Evolutionary conservation across 2,888 invertebrate species (phyloP), one percentile per base, ranked within the genome.

Genomic region (Galeopsomyia nigrocyanea): DNA sequence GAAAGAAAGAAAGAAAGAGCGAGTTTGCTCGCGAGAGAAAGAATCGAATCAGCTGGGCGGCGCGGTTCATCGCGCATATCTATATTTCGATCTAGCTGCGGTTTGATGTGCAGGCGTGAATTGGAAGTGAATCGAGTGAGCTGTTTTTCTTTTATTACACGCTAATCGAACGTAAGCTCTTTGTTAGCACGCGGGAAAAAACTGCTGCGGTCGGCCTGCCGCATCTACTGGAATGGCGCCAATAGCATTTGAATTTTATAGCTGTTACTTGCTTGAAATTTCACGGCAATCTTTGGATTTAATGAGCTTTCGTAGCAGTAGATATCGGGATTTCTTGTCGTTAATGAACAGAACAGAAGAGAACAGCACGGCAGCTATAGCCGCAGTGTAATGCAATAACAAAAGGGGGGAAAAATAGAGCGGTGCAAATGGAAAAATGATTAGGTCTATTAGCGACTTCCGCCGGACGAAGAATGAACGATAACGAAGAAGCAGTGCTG

Each of bases 31-130:
- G 26, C 76, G 74, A 71, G 67, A 69, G 71, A 73, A 73, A 68
- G 66, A 74, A 73, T 65, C 74, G 14, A 31, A 71, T 53, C 74
- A 71, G 75, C 64, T 68, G 58, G 60, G 63, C 71, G 67, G 71
- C 67, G 65, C 64, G 67, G 69, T 74, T 75, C 66, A 72, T 73
- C 74, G 72, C 66, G 56, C 61, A 49, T 31, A 31, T 31, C 31
- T 31, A 31, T 31, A 31, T 31, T 31, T 31, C 31, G 31, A 31
- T 68, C 66, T 73, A 67, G 21, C 31, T 55, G 39, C 53, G 50
- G 16, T 62, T 14, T 47, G 47, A 49, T 61, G 19, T 56, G 50
- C n/a, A 10, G 68, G 57, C 17, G 62, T 39, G 69, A 69, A 68
- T 68, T 60, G 63, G 75, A 63, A 64, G n/a, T n/a, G 56, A 65